A percentile compares a stretch with the other conserved stretches of the same genome.
Conservation (phyloP, 2,888 invertebrate genomes). For the Drosophila macrospina region DNA sequence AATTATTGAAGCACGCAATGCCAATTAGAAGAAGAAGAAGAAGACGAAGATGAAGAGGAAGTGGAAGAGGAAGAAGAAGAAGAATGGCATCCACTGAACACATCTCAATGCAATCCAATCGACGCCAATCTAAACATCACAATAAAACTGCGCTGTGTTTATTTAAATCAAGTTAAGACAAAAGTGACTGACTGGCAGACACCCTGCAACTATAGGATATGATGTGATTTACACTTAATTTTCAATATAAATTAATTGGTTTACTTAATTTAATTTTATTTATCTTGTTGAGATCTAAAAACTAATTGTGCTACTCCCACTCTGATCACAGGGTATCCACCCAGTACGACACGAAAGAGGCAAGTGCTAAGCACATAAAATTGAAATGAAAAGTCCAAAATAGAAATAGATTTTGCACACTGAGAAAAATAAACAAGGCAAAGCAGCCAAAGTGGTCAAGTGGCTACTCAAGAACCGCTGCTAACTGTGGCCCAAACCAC, state of each 20-base stretch:
- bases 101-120: slow-evolving; percentile 28
- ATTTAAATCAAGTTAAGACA: slow-evolving; percentile 10
- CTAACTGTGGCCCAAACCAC: slow-evolving; percentile 23
- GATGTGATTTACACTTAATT: not conserved
- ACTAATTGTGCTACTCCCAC: no score
- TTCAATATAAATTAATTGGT: not conserved
- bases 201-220: not conserved
- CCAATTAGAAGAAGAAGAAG: not conserved
- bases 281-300: no score
- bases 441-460: slow-evolving; percentile 28
- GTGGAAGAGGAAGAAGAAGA: not conserved
- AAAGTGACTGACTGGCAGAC: slow-evolving; percentile 1
- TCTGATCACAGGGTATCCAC: no score
- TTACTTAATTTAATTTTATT: not conserved
- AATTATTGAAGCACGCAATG: slow-evolving; percentile 61
- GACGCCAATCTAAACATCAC: slow-evolving; percentile 64
- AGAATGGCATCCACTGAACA: slow-evolving; percentile 31
- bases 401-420: slow-evolving; percentile 62
- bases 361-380: slow-evolving; percentile 55
- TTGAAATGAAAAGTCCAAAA: slow-evolving; percentile 27
- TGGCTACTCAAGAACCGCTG: slow-evolving; percentile 41
- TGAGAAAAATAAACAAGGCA: slow-evolving; percentile 62
- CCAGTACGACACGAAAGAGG: no score
- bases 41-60: not conserved
- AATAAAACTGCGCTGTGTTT: slow-evolving; percentile 28